Evolutionary conservation across 2,888 invertebrate genomes (phyloP), one percentile per base, ranked within the genome.

Genomic region (Drosophila longiperda): DNA sequence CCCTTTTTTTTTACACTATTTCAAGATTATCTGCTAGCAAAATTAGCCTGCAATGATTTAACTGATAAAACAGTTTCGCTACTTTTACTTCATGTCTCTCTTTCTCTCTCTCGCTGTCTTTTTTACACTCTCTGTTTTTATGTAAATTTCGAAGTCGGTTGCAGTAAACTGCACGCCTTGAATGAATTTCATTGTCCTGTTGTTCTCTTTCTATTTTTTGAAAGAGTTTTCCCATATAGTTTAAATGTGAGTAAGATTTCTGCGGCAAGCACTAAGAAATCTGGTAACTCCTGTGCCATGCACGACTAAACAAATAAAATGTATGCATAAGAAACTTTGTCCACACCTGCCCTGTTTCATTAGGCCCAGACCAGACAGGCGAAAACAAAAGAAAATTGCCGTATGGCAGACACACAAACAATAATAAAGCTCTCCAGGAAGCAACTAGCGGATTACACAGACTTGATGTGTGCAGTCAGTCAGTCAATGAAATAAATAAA

Each of bases 381-480:
- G 53, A 64, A 64, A 67, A 69, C 79, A 84, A 84, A 79, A 76
- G 87, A 82, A 82, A 87, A 88, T 87, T 81, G 80, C 76, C 38
- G 29, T 33, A 58, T 42, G 68, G 36, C 42, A 36, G 36, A 62
- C 70, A 54, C 66, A 61, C 57, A 67, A 50, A 64, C 59, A 60
- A 66, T 50, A 64, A 57, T 50, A 45, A 65, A 64, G 69, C 61
- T 82, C 61, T 82, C 70, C 83, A 83, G 83, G 83, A 83, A 83
- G 83, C 76, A 71, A 69, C 53, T 55, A 53, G 55, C 62, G 66
- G 61, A 61, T 58, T 61, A 45, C 60, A 61, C 61, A 54, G 17
- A 38, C 36, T n/a, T 26, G 54, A 62, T 74, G 69, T 69, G 79
- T 66, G 76, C 65, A 83, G 82, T 78, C 82, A 83, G 82, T 78